A percentile compares a stretch with the other conserved stretches of the same genome.
Conservation (phyloP, 2,888 invertebrate species). For the Tenthredo scrophulariae region DNA sequence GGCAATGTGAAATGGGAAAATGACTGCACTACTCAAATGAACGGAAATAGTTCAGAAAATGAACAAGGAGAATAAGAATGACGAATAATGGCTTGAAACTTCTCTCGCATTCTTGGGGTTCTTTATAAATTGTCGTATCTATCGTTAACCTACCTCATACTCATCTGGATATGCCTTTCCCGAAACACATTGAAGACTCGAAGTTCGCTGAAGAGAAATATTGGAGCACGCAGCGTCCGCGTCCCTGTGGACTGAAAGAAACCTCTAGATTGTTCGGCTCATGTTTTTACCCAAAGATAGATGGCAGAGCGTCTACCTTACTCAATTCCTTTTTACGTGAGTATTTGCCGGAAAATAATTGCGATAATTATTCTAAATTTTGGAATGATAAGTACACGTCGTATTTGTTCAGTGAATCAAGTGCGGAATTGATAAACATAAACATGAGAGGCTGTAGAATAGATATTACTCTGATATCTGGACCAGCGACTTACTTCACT, state of each 20-base stretch:
- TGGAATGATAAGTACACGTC: neutral
- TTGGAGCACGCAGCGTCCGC: constrained; percentile 16
- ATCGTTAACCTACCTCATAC: constrained; percentile 52
- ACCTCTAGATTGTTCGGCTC: constrained; percentile 36
- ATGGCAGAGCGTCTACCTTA: neutral
- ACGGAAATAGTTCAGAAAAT: constrained; percentile 32
- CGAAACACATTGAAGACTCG: constrained; percentile 55
- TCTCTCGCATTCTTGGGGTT: neutral
- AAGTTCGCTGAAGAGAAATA: constrained; percentile 46
- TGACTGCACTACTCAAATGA: constrained; percentile 34
- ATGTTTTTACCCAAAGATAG: constrained; percentile 8
- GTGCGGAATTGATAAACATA: neutral
- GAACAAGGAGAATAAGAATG: neutral
- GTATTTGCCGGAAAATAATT: neutral
- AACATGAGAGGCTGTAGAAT: neutral
- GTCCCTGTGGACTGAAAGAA: constrained; percentile 50
- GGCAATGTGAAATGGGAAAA: neutral
- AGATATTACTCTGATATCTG: constrained; percentile 12
- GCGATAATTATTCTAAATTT: neutral
- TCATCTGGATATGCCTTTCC: constrained; percentile 36
- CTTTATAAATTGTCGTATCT: neutral
- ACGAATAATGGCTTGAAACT: neutral
- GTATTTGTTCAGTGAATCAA: neutral
- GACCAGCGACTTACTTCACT: constrained; percentile 70
- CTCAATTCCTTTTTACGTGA: constrained; percentile 5